Evolutionary conservation across 35 echinoderm and acorn worm genomes (phyloP), one percentile per base, ranked within the genome.

Genomic region (Amphiura filiformis): DNA sequence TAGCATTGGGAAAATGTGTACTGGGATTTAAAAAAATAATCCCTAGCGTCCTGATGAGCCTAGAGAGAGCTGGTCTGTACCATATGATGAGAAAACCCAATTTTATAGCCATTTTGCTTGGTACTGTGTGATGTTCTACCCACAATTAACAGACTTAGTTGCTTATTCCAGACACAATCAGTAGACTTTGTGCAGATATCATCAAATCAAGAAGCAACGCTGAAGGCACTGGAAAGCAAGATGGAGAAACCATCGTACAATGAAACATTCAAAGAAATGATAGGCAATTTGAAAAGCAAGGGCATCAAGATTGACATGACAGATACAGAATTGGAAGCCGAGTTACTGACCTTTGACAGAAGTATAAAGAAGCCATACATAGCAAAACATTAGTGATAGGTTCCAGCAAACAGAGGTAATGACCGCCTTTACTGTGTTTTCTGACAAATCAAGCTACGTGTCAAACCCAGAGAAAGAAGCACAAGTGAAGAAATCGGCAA

Each of bases 71-170:
- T 65, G 82, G 89, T 12, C 89, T 91, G 13, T 85, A 37, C 36
- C 28, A 84, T 30, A 57, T 82, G 26, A 81, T 92, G 32, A 92
- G 76, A 64, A 36, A 76, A 75, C 81, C 36, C 38, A n/a, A 80
- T 38, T 92, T 92, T 39, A 36, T 92, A 35, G 90, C 84, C 7
- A 92, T 37, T 3, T 76, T 92, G 17, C 26, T 82, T n/a, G 37
- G 42, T 92, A 36, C 39, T 92, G 13, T 92, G 91, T 85, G 91
- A 88, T 79, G 36, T 87, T 44, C 80, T 88, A 13, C 64, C 78
- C 79, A 70, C 57, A 39, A 28, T 92, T 23, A 92, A 83, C 28
- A 31, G 80, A 20, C 56, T 92, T 5, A 76, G 44, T 47, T 49
- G 76, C 9, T 44, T 32, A 39, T 92, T 92, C 35, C 78, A 92